These are phyloP conservation scores for Phytoseiulus persimilis DNA, from an alignment of 2,888 invertebrate genomes.

Conservation along the genomic window DNA sequence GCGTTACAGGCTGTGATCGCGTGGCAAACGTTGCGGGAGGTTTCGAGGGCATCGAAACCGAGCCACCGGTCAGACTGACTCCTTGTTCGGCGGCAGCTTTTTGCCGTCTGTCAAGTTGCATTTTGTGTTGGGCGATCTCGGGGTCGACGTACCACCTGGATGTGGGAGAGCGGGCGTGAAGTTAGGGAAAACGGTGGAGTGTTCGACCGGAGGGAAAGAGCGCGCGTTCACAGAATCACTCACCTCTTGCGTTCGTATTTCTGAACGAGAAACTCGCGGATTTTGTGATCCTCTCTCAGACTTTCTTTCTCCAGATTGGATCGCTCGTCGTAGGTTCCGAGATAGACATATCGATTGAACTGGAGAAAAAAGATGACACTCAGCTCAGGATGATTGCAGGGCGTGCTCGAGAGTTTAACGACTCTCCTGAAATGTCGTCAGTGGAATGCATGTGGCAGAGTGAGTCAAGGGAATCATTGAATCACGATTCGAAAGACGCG, in stretches of 20 bases:
- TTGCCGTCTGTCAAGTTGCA: constrained; percentile 44
- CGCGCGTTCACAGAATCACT: too few relatives aligned
- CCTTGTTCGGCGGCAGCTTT: constrained; percentile 39
- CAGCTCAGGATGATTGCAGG: not conserved
- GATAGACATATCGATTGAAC: constrained; percentile 82
- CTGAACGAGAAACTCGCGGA: constrained; percentile 83
- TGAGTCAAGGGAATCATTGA: not conserved
- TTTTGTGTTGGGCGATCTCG: constrained; percentile 50
- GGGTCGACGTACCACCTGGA: constrained; percentile 54
- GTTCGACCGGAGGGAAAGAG: too few relatives aligned
- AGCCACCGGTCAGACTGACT: constrained; percentile 19
- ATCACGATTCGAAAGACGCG: not conserved
- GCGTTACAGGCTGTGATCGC: constrained; percentile 18
- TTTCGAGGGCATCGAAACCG: constrained; percentile 42
- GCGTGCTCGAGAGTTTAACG: not conserved
- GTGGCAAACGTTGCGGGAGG: constrained; percentile 40
- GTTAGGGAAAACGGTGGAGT: too few relatives aligned
- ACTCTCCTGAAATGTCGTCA: not conserved
- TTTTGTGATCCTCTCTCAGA: constrained; percentile 71
- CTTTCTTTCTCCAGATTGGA: constrained; percentile 57
- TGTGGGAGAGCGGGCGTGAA: not conserved
- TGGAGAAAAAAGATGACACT: constrained; percentile 47
- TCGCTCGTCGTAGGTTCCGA: constrained; percentile 68
- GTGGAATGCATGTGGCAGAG: not conserved
- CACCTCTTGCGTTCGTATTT: constrained; percentile 88